Percentiles rank a stretch among this genome's conserved stretches.
These are phyloP conservation scores for Leguminivora glycinivorella DNA, from an alignment of 1,140 invertebrate species.

Conservation along the genomic window DNA sequence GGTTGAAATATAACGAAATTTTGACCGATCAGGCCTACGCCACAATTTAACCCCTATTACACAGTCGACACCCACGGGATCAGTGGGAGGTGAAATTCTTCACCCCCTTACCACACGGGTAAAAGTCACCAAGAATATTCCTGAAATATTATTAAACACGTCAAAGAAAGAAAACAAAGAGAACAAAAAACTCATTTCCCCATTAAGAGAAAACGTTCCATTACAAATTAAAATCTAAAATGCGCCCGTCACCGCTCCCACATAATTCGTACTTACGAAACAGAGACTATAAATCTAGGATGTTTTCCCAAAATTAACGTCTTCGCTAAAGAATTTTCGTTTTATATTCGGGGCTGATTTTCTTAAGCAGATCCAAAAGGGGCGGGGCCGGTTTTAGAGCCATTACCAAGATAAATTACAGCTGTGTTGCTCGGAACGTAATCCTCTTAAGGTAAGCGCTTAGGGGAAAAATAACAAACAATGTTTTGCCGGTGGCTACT, in stretches of 20 bases:
- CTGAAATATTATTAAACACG: background rate
- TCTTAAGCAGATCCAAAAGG: conserved; percentile 53
- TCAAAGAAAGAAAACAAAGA: background rate
- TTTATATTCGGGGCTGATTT: conserved; percentile 55
- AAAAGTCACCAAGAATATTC: no score
- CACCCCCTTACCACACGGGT: no score
- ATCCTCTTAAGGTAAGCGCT: conserved; percentile 54
- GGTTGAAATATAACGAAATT: no score
- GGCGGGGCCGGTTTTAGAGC: conserved; percentile 51
- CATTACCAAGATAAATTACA: conserved; percentile 68
- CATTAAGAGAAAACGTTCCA: conserved; percentile 3
- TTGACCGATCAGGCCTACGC: no score
- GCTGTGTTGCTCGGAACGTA: conserved; percentile 36
- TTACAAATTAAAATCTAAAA: conserved; percentile 24
- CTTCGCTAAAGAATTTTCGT: conserved; percentile 39
- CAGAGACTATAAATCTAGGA: conserved; percentile 40
- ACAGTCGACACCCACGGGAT: no score
- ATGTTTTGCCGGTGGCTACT: conserved; percentile 35
- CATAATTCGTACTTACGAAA: conserved; percentile 17
- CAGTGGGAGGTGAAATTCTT: no score
- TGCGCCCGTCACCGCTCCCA: background rate
- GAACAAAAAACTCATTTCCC: background rate
- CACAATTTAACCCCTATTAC: no score
- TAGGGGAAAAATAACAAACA: conserved; percentile 47
- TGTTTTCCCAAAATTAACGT: conserved; percentile 44